Base-by-base conservation (phyloP, 2,797 vertebrate species). In the Rachycentron canadum region DNA sequence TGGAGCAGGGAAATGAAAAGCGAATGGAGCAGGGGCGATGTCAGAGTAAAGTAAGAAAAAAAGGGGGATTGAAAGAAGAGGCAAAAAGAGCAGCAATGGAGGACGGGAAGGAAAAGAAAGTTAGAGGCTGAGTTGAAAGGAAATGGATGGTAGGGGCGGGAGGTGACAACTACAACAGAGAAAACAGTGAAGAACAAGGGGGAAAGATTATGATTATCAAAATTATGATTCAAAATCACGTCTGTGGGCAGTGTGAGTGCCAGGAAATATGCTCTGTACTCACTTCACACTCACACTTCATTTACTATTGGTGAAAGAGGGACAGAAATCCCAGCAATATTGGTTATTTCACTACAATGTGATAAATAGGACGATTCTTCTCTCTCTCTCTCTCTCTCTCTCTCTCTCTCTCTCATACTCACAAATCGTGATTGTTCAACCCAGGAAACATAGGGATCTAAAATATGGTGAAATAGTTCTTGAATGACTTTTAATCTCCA, bases 301-400 rank as follows among this genome's bases (percentile, higher is more conserved):
- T 72, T 71, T 76, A 34, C 49, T 40, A n/a, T 49, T 76, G 62
- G 56, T 64, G 12, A 61, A 17, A 59, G 28, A 12, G 34, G 34
- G 62, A 45, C 5, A 71, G 56, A 36, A 55, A 7, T 53, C 28
- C 34, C 32, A 59, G 59, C 21, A 16, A 59, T 61, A 61, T 70
- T 53, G 17, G 60, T 50, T 75, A 57, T 62, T 75, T 76, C 38
- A 26, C 61, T 78, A 32, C 45, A 49, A n/a, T 17, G 59, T 21
- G 23, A 81, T 79, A 63, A 80, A 71, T 28, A 68, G 14, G 3
- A 40, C 5, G 14, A 60, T 17, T 60, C 70, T 6, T 64, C 23
- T 34, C 30, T 25, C 34, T 40, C 19, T 25, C 2, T 30, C 23
- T 40, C 32, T 26, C 3, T 13, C 41, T 45, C 47, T 55, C 28